Evolutionary conservation across 2,797 vertebrate genomes (phyloP).

Genomic region (Acipenser oxyrinchus): DNA sequence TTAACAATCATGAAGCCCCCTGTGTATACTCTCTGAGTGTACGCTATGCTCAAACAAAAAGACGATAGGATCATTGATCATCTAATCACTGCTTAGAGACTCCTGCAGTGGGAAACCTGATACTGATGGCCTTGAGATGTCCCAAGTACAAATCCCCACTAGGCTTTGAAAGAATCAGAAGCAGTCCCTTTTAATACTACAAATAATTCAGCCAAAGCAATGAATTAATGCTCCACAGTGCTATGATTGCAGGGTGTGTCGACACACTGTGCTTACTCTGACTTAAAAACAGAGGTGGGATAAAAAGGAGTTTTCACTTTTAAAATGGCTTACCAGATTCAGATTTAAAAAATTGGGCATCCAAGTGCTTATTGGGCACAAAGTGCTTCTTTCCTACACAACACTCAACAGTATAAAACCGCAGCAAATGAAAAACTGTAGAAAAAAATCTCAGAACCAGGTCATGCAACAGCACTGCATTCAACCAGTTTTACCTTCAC

Average conservation of each 20-base stretch:
- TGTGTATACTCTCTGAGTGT: conserved; percentile 6
- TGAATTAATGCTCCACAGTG: background rate
- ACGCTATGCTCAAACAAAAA: conserved; percentile 10
- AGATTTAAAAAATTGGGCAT: no score
- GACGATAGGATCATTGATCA: conserved; percentile 6
- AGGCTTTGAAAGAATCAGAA: background rate
- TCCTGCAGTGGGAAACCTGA: background rate
- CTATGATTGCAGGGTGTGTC: background rate
- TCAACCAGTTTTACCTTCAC: no score
- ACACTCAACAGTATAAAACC: no score
- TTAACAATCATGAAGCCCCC: conserved; percentile 14
- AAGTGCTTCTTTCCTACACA: no score
- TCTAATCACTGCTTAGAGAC: background rate
- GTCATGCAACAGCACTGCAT: no score
- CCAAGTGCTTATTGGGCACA: no score
- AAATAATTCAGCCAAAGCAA: background rate
- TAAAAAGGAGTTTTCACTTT: background rate
- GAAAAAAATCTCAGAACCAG: no score
- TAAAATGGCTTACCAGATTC: background rate
- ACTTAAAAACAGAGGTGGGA: background rate
- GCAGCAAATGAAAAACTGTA: no score
- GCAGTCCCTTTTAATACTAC: background rate
- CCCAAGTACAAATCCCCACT: background rate
- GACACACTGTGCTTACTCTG: background rate
- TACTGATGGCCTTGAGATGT: background rate